Evolutionary conservation across 1,140 invertebrate species (phyloP), one percentile per base, ranked within the genome.

Genomic region (Papilio helenus): DNA sequence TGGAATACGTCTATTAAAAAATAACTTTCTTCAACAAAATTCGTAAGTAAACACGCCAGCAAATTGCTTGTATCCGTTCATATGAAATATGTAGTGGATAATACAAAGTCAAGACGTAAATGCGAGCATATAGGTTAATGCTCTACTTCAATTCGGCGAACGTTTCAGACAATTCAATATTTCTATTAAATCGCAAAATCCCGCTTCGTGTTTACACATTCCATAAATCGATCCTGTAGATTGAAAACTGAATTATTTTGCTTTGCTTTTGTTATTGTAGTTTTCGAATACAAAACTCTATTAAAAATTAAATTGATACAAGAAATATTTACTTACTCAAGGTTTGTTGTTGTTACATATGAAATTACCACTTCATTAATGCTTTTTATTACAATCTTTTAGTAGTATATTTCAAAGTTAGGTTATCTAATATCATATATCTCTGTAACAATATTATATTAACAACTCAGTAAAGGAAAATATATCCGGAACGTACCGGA

Each of bases 111-210:
- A 68, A 68, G 61, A 68, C 61, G 61, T 34, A 16, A 68, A 29
- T 26, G 26, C 61, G 61, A 14, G 12, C 61, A 16, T 68, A 68
- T 29, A 68, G 61, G 34, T 68, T 29, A 68, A 68, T 68, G 61
- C 14, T 12, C 8, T 68, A 68, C 61, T 34, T 68, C 23, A 68
- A 34, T 68, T 68, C 34, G 61, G 61, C 61, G 4, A 26, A 68
- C 61, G 61, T 68, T 68, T 68, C 61, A 68, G 61, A 68, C 61
- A 68, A 68, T 68, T 68, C 61, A 29, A 68, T 68, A 68, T 68
- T 68, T 68, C 61, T 68, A 68, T 68, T 34, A 68, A 68, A 68
- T 68, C 61, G 61, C 14, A 68, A 68, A 68, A 14, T 68, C 61
- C 26, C 5, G 26, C 61, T 68, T 29, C 26, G 61, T 29, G 61